Evolutionary conservation across 2,888 invertebrate genomes (phyloP).

Genomic region (Athetis lepigone): DNA sequence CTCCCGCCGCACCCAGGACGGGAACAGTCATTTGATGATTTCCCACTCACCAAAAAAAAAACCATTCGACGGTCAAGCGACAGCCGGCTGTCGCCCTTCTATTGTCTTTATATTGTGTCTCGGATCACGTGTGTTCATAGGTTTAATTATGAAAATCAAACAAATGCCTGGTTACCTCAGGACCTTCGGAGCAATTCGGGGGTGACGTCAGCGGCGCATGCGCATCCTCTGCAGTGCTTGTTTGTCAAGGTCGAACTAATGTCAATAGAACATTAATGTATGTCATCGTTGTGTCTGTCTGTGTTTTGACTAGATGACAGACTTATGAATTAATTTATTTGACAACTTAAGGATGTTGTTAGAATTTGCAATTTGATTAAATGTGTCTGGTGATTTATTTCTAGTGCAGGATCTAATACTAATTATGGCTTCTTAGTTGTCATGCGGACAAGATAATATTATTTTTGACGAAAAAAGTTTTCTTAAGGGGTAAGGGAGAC

Average conservation of each 20-base stretch:
- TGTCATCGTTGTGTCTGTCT: constrained; percentile 33
- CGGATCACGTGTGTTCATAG: too few relatives aligned
- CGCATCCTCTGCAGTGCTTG: constrained; percentile 56
- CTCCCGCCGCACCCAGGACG: too few relatives aligned
- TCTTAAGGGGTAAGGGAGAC: too few relatives aligned
- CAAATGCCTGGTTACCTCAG: constrained; percentile 16
- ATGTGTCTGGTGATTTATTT: not conserved
- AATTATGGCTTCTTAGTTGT: too few relatives aligned
- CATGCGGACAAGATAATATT: too few relatives aligned
- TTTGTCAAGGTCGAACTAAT: constrained; percentile 53
- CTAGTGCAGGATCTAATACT: not conserved
- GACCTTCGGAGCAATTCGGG: constrained; percentile 44
- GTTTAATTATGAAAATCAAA: constrained; percentile 2
- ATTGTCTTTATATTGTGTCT: too few relatives aligned
- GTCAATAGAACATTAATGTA: constrained; percentile 33
- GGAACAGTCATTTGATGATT: too few relatives aligned
- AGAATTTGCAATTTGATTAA: constrained; percentile 6
- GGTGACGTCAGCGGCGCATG: constrained; percentile 49
- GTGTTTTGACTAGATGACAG: constrained; percentile 29
- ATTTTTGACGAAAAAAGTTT: too few relatives aligned
- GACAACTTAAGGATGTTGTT: constrained; percentile 4
- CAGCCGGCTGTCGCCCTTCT: too few relatives aligned
- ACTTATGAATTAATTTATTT: constrained; percentile 31
- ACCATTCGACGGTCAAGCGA: too few relatives aligned
- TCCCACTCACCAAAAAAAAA: too few relatives aligned